Conservation (phyloP, 2,797 vertebrate species). For the Geotrypetes seraphini region DNA sequence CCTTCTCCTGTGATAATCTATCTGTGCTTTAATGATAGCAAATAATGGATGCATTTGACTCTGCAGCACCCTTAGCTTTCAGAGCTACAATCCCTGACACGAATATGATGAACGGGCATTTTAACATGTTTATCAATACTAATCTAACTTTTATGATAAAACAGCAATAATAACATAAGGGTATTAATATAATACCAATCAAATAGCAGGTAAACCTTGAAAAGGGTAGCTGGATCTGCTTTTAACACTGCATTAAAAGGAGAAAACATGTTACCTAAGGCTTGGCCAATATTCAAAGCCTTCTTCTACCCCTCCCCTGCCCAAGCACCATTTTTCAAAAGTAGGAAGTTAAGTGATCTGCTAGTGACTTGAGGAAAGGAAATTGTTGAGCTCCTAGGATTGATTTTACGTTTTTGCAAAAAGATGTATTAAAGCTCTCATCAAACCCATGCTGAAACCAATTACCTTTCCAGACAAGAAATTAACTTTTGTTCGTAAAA, state of each 20-base stretch:
- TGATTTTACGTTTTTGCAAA: background rate
- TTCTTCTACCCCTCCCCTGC: background rate
- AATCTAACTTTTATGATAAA: background rate
- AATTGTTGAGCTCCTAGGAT: background rate
- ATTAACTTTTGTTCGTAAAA: background rate
- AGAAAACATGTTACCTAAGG: too few relatives aligned
- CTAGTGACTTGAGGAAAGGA: background rate
- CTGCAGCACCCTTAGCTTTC: too few relatives aligned
- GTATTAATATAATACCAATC: too few relatives aligned
- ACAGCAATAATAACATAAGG: too few relatives aligned
- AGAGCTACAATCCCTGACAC: too few relatives aligned
- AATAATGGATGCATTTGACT: too few relatives aligned
- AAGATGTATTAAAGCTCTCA: background rate
- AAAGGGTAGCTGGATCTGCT: too few relatives aligned
- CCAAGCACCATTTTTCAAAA: background rate
- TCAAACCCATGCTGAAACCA: background rate
- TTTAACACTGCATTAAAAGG: background rate
- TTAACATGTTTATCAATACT: slow-evolving; percentile 1
- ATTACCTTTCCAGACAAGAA: background rate
- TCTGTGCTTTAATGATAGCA: too few relatives aligned
- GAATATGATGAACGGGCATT: slow-evolving; percentile 1
- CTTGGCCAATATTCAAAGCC: too few relatives aligned
- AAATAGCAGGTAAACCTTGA: background rate
- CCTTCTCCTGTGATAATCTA: too few relatives aligned
- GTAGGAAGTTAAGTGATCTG: background rate